Percentiles rank a stretch among this genome's conserved stretches.
Evolutionary conservation across 2,888 invertebrate genomes (phyloP).

Genomic region (Hirtodrosophila histrioides): DNA sequence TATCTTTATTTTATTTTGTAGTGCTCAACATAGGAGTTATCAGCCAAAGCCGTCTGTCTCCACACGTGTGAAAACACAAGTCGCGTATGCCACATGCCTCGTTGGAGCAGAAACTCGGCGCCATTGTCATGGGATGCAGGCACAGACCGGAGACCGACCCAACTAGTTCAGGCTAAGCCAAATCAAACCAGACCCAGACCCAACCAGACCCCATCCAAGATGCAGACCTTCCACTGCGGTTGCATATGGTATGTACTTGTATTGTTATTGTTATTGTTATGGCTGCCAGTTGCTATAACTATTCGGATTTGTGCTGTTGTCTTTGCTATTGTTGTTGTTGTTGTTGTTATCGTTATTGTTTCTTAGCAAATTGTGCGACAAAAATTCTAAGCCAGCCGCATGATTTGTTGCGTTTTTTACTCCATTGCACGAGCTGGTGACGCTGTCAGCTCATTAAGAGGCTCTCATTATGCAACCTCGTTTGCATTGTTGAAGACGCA

Average conservation of each 20-base stretch:
- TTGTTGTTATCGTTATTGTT: constrained; percentile 28
- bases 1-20: no score
- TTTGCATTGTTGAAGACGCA: constrained; percentile 62
- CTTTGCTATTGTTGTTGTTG: constrained; percentile 28
- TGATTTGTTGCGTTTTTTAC: constrained; percentile 63
- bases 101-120: constrained; percentile 9
- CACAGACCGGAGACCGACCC: constrained; percentile 16
- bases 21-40: no score
- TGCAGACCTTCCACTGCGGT: constrained; percentile 36
- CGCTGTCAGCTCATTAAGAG: constrained; percentile 69
- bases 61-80: constrained; percentile 3
- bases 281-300: constrained; percentile 14
- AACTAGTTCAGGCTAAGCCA: neutral
- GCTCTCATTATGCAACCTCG: constrained; percentile 66
- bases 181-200: constrained; percentile 11
- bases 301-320: neutral
- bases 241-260: constrained; percentile 31
- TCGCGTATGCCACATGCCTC: constrained; percentile 8
- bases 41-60: no score
- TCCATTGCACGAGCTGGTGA: constrained; percentile 50
- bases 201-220: constrained; percentile 2
- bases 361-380: constrained; percentile 61
- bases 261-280: constrained; percentile 47
- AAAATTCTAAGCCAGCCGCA: constrained; percentile 68
- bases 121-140: constrained; percentile 39